Base-by-base conservation (phyloP, 2,888 invertebrate species). In the Tachina fera region DNA sequence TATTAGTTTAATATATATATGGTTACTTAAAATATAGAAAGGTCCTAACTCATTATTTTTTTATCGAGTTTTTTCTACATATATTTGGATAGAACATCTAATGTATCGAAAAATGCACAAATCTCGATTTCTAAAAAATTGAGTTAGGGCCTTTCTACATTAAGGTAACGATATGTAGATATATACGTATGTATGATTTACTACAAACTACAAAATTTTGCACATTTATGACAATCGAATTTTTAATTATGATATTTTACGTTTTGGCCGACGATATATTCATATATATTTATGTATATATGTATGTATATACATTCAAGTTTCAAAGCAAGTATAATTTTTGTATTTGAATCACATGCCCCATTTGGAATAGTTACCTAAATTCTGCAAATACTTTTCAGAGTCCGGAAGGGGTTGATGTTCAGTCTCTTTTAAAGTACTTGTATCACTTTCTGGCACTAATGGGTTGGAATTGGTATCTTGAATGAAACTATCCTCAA, bases 401-500 rank as follows among this genome's bases (percentile, higher is more conserved):
- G 92, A 93, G 84, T 93, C 93, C 1, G 92, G 92, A 75, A 92
- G 87, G 1, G 96, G 96, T 77, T 90, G 89, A 70, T 88, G 90
- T 10, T 87, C 65, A 22, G 58, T n/a, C 8, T 58, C 74, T 39
- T 70, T 13, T 9, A 53, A 65, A 41, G 67, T 77, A 89, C 95
- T 95, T 70, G 88, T 43, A 14, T 19, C 89, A 71, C 91, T 63
- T 56, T 11, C 89, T 41, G 88, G 89, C 75, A 90, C 89, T 53
- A 94, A 93, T 87, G 67, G 43, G 13, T 60, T 51, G 45, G n/a
- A 77, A 71, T 72, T 56, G 51, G 71, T 85, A 14, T 71, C 72
- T 72, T 71, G 84, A 93, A 93, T 91, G 89, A 95, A 95, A 91
- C 95, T 93, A 88, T 95, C 95, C 91, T 95, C 95, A 88, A 95